phyloP scores from a whole-genome alignment of 2,888 invertebrate genomes.

The Dendrolimus houi region DNA sequence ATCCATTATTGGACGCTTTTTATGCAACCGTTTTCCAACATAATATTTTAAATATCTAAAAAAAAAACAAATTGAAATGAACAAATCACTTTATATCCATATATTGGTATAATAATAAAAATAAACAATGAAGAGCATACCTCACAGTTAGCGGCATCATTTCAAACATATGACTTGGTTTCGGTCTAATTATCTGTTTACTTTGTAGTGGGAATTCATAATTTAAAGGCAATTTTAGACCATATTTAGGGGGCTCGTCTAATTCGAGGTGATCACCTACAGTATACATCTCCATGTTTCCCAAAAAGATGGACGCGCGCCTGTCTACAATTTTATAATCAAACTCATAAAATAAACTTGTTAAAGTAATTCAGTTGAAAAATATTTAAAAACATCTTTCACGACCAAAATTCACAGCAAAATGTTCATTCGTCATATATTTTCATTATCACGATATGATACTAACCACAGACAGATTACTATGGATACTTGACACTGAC shows the following conservation, averaged over 20 bases:
- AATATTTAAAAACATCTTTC: no score
- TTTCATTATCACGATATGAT: no score
- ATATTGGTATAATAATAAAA: not conserved
- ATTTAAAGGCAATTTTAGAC: conserved; percentile 84
- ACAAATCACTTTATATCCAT: not conserved
- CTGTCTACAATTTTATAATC: no score
- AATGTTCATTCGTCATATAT: no score
- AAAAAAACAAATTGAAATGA: conserved; percentile 13
- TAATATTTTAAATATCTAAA: conserved; percentile 85
- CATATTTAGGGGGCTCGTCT: conserved; percentile 77
- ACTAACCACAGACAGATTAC: no score
- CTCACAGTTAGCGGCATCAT: conserved; percentile 83
- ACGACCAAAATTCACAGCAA: no score
- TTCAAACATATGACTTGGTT: conserved; percentile 81
- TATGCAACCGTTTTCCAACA: conserved; percentile 77
- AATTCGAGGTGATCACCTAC: conserved; percentile 20
- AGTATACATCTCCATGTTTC: not conserved
- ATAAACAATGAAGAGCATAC: conserved; percentile 48
- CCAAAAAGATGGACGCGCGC: not conserved
- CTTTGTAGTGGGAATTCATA: conserved; percentile 86
- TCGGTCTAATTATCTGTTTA: conserved; percentile 79
- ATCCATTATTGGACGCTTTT: conserved; percentile 87
- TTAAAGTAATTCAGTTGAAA: no score
- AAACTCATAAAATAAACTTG: no score
- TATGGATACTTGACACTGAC: no score